A percentile compares a stretch with the other conserved stretches of the same genome.
Evolutionary conservation across 2,797 vertebrate species (phyloP).

Genomic region (Crenuchus spilurus): DNA sequence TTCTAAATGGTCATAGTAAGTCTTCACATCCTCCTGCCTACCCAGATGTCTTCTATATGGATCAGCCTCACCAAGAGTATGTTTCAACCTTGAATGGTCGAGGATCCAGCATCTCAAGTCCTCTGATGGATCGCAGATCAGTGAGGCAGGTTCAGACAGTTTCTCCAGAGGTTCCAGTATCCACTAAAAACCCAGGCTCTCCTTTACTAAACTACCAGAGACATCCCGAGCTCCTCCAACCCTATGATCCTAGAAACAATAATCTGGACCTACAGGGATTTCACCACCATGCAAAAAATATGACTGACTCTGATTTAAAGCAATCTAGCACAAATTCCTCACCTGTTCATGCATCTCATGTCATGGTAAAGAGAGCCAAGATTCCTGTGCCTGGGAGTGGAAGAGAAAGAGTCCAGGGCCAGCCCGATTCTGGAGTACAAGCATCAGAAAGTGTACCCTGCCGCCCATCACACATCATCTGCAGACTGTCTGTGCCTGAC

Average conservation of each 20-base stretch:
- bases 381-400: slow-evolving; percentile 71
- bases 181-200: slow-evolving; percentile 60
- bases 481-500: slow-evolving; percentile 25
- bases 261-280: slow-evolving; percentile 65
- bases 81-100: slow-evolving; percentile 51
- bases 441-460: slow-evolving; percentile 34
- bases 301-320: neutral
- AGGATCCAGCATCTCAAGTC: slow-evolving; percentile 63
- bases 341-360: slow-evolving; percentile 10
- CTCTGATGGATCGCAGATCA: slow-evolving; percentile 59
- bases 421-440: slow-evolving; percentile 29
- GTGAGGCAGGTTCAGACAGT: slow-evolving; percentile 54
- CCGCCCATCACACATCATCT: slow-evolving; percentile 43
- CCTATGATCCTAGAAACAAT: slow-evolving; percentile 85
- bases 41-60: slow-evolving; percentile 64
- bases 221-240: slow-evolving; percentile 86
- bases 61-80: slow-evolving; percentile 29
- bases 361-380: slow-evolving; percentile 60
- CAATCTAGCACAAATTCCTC: slow-evolving; percentile 23
- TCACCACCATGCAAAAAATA: slow-evolving; percentile 35
- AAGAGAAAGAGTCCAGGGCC: slow-evolving; percentile 40
- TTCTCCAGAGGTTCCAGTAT: slow-evolving; percentile 54
- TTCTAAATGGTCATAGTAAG: slow-evolving; percentile 85
- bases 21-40: slow-evolving; percentile 39
- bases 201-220: slow-evolving; percentile 84